Conservation (phyloP, 2,113 vertebrate genomes). For the Sinosuthora webbiana region DNA sequence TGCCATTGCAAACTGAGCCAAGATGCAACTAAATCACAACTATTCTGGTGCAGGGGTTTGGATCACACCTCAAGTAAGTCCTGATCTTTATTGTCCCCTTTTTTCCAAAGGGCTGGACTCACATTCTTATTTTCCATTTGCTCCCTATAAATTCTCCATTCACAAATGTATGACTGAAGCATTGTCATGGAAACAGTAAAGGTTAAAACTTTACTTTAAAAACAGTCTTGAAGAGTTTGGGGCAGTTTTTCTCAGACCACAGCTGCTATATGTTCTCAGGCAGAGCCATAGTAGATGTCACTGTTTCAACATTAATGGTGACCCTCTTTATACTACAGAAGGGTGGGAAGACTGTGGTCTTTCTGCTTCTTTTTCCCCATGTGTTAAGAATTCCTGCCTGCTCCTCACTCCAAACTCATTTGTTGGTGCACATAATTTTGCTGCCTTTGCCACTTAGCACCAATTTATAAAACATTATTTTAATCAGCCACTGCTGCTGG, state of each 20-base stretch:
- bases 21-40: neutral
- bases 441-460: neutral
- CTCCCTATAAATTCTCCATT: constrained; percentile 34
- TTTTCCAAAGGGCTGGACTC: neutral
- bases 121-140: constrained; percentile 55
- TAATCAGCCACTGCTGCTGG: neutral
- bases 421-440: neutral
- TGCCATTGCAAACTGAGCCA: neutral
- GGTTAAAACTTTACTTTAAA: constrained; percentile 6
- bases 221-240: constrained; percentile 13
- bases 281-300: neutral
- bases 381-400: neutral
- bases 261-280: neutral
- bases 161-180: neutral
- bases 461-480: neutral
- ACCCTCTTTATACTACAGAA: neutral
- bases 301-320: neutral
- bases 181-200: constrained; percentile 45
- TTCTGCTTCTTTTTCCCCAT: neutral
- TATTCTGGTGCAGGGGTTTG: neutral
- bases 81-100: constrained; percentile 22
- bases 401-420: neutral
- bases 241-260: neutral
- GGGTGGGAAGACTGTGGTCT: neutral
- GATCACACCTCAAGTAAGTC: constrained; percentile 26